Percentiles rank a stretch among this genome's conserved stretches.
Evolutionary conservation across 1,140 invertebrate species (phyloP).

Genomic region (Portunus trituberculatus): DNA sequence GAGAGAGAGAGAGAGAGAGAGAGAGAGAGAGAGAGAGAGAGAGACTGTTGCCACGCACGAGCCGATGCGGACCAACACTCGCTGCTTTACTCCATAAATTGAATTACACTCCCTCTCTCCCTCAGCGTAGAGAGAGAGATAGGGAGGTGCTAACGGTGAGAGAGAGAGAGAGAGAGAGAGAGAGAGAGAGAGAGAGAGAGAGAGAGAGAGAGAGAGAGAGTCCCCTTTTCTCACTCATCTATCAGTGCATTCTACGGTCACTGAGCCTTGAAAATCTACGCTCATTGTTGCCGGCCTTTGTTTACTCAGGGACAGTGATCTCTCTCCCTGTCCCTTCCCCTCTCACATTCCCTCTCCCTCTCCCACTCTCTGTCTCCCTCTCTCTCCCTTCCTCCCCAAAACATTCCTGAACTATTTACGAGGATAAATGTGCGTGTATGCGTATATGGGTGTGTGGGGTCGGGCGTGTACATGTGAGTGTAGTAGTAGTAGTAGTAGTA

Average conservation of each 20-base stretch:
- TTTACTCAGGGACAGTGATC: neutral
- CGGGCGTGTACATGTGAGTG: too few relatives aligned
- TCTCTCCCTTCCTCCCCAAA: too few relatives aligned
- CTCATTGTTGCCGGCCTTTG: neutral
- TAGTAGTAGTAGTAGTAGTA: too few relatives aligned
- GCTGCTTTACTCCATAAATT: conserved; percentile 32
- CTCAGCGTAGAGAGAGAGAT: neutral
- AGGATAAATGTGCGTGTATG: too few relatives aligned
- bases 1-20: conserved; percentile 40
- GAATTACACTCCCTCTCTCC: conserved; percentile 29
- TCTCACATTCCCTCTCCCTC: too few relatives aligned
- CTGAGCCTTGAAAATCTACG: too few relatives aligned
- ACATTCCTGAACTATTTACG: too few relatives aligned
- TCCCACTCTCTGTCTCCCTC: too few relatives aligned
- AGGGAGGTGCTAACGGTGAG: neutral
- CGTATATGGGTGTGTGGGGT: too few relatives aligned
- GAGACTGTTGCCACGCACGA: neutral
- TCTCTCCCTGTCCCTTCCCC: too few relatives aligned
- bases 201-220: conserved; percentile 28
- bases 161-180: conserved; percentile 39
- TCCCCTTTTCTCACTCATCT: too few relatives aligned
- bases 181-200: conserved; percentile 6
- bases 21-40: conserved; percentile 38
- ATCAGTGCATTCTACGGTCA: too few relatives aligned
- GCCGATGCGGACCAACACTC: neutral